These are phyloP conservation scores for Pherbina coryleti DNA, from an alignment of 2,888 invertebrate genomes.

Conservation along the genomic window DNA sequence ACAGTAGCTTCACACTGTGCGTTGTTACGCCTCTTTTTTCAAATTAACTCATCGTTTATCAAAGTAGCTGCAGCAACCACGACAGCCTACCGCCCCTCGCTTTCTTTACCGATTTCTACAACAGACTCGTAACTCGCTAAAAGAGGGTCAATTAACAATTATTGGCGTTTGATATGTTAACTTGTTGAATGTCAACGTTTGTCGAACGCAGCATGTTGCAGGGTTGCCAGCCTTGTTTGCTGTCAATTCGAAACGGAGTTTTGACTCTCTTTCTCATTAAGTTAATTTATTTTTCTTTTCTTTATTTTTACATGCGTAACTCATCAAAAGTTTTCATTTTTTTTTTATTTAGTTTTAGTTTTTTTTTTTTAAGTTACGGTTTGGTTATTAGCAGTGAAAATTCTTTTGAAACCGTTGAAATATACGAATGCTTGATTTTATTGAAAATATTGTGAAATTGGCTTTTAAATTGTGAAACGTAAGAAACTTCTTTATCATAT, in stretches of 20 bases:
- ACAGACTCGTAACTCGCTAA: not conserved
- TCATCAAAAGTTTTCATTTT: not conserved
- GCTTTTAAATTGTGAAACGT: not conserved
- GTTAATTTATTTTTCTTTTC: not conserved
- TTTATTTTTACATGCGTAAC: not conserved
- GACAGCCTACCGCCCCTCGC: not conserved
- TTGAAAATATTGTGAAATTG: not conserved
- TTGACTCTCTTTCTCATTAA: not conserved
- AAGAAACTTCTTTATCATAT: not conserved
- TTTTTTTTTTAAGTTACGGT: not conserved
- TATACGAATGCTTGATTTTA: constrained; percentile 16
- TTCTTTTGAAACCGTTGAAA: not conserved
- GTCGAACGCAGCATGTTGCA: constrained; percentile 18
- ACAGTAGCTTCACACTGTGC: constrained; percentile 51
- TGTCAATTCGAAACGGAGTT: not conserved
- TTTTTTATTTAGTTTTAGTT: not conserved
- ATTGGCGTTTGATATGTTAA: constrained; percentile 23
- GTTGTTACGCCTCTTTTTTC: constrained; percentile 48
- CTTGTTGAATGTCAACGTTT: constrained; percentile 29
- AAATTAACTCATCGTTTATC: constrained; percentile 44
- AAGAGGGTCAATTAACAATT: constrained; percentile 26
- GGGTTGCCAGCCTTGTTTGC: constrained; percentile 6
- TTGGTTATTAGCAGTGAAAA: not conserved
- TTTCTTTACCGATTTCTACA: not conserved
- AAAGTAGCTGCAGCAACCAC: constrained; percentile 1